Conservation (phyloP, 2,113 vertebrate species). For the Scopus umbretta region DNA sequence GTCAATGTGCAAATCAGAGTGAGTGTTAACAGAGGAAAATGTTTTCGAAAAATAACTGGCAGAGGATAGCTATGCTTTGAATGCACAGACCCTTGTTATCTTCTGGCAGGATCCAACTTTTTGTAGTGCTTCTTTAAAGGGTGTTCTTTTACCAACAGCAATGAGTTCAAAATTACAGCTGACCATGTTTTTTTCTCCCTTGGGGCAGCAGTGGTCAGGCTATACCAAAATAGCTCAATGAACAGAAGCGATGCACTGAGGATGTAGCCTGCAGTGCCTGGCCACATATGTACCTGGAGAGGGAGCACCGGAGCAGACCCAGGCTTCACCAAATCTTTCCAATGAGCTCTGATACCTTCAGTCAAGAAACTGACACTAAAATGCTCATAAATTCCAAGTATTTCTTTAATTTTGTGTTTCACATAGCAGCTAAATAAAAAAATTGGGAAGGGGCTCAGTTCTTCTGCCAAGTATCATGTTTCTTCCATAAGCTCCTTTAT, state of each 20-base stretch:
- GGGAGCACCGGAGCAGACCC: not conserved
- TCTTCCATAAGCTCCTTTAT: not conserved
- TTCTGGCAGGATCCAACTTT: not conserved
- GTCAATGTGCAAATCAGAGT: not conserved
- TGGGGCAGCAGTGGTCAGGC: not conserved
- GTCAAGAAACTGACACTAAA: not conserved
- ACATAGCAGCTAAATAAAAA: not conserved
- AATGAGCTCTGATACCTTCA: not conserved
- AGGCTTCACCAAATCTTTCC: not conserved
- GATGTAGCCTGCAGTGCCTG: not conserved
- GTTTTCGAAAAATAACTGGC: not conserved
- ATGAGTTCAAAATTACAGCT: not conserved
- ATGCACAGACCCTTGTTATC: not conserved
- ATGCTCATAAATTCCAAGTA: not conserved
- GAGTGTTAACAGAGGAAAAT: not conserved
- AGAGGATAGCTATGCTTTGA: not conserved
- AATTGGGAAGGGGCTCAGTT: rapidly evolving
- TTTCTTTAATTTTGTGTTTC: not conserved
- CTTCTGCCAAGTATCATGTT: not conserved
- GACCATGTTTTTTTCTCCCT: not conserved
- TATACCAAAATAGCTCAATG: not conserved
- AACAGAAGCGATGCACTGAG: not conserved
- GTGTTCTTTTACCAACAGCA: not conserved
- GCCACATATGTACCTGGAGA: not conserved
- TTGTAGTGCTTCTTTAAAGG: not conserved